Evolutionary conservation across 2,797 vertebrate genomes (phyloP).

Genomic region (Ceryle rudis): DNA sequence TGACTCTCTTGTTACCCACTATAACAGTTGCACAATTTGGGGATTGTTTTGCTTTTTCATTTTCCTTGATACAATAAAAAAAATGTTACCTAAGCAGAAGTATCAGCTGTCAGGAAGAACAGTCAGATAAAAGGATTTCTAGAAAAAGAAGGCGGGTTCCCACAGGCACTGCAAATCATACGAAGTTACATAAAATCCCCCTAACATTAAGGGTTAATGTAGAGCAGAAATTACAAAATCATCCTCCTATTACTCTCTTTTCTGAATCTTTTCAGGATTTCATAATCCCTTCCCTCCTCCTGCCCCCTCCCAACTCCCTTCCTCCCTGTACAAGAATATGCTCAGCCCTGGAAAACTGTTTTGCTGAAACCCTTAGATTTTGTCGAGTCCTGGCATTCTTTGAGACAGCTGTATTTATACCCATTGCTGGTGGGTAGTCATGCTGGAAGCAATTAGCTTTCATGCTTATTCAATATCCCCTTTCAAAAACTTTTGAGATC

Average conservation of each 20-base stretch:
- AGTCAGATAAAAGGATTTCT: background rate
- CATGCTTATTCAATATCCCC: conserved; percentile 33
- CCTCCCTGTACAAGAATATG: background rate
- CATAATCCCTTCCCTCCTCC: background rate
- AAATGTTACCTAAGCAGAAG: background rate
- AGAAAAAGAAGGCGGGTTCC: background rate
- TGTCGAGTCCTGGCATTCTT: conserved; percentile 26
- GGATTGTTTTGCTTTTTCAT: background rate
- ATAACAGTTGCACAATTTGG: rapidly evolving
- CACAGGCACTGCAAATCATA: background rate
- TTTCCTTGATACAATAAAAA: background rate
- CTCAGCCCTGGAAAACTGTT: conserved; percentile 31
- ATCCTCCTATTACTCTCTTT: background rate
- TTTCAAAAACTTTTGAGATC: conserved; percentile 62
- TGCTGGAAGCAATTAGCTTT: conserved; percentile 62
- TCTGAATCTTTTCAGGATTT: background rate
- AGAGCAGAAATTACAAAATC: background rate
- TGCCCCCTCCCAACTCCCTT: background rate
- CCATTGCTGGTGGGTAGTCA: conserved; percentile 31
- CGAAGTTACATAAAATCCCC: background rate
- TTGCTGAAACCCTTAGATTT: conserved; percentile 39
- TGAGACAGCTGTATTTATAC: conserved; percentile 59
- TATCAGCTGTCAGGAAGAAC: background rate
- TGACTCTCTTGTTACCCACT: background rate
- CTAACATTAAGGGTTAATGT: background rate